These are phyloP conservation scores for Cydia splendana DNA, from an alignment of 1,140 invertebrate species.

Conservation along the genomic window DNA sequence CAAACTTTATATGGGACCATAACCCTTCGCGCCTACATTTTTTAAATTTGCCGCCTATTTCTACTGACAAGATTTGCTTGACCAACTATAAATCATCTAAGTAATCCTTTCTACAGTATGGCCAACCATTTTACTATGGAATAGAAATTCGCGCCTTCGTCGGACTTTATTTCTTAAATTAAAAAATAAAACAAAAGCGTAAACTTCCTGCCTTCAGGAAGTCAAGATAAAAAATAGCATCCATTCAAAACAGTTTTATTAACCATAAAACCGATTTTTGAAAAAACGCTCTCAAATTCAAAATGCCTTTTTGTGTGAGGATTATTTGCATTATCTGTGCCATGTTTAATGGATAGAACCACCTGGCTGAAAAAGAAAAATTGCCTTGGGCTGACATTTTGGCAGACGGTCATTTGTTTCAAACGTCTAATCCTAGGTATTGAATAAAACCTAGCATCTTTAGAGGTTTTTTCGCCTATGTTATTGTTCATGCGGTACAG, in stretches of 20 bases:
- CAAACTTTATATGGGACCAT: too few species aligned
- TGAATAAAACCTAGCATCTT: conserved; percentile 50
- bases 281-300: conserved; percentile 42
- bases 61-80: too few species aligned
- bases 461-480: conserved; percentile 15
- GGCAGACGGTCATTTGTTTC: conserved; percentile 70
- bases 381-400: conserved; percentile 72
- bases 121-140: too few species aligned
- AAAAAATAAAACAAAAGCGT: too few species aligned
- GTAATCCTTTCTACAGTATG: too few species aligned
- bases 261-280: background rate
- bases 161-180: too few species aligned
- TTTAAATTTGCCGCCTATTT: too few species aligned
- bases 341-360: conserved; percentile 74
- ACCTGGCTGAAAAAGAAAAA: conserved; percentile 73
- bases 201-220: too few species aligned
- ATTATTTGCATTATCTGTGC: conserved; percentile 54
- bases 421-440: conserved; percentile 48
- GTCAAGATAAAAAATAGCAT: background rate
- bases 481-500: conserved; percentile 20
- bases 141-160: too few species aligned
- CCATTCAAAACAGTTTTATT: background rate
- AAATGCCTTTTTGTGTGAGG: conserved; percentile 47
- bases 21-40: too few species aligned
- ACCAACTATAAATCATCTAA: too few species aligned